Conservation (phyloP, 1,140 invertebrate genomes). For the Dysdera silvatica region DNA sequence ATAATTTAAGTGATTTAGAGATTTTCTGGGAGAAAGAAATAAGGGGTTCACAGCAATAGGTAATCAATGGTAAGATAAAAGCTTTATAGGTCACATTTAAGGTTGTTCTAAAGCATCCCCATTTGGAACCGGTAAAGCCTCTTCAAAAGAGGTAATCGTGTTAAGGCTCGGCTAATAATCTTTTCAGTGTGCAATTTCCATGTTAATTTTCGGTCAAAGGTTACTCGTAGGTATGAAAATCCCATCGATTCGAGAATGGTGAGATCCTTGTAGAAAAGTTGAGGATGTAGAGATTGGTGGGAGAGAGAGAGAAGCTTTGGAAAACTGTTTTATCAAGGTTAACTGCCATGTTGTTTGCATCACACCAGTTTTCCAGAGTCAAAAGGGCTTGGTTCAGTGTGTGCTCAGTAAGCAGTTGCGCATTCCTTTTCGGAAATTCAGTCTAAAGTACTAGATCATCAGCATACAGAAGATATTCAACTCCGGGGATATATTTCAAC, state of each 20-base stretch:
- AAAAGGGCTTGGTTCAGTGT: background rate
- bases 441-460: conserved; percentile 9
- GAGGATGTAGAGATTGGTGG: background rate
- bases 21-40: too few species aligned
- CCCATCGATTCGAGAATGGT: background rate
- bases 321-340: conserved; percentile 4
- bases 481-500: background rate
- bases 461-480: conserved; percentile 3
- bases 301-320: conserved; percentile 1
- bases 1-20: too few species aligned
- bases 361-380: conserved; percentile 1
- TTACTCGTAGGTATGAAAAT: conserved; percentile 10
- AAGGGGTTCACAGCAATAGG: conserved; percentile 7
- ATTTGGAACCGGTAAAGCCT: background rate
- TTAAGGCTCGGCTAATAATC: background rate
- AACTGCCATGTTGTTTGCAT: background rate
- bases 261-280: background rate
- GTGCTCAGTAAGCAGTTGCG: background rate
- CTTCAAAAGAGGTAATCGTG: background rate
- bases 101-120: background rate
- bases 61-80: background rate
- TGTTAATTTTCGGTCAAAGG: conserved; percentile 1
- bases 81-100: background rate
- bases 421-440: background rate
- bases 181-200: conserved; percentile 6